A percentile compares a stretch with the other conserved stretches of the same genome.
Conservation (phyloP, 2,888 invertebrate species). For the Pogonocherus hispidulus region DNA sequence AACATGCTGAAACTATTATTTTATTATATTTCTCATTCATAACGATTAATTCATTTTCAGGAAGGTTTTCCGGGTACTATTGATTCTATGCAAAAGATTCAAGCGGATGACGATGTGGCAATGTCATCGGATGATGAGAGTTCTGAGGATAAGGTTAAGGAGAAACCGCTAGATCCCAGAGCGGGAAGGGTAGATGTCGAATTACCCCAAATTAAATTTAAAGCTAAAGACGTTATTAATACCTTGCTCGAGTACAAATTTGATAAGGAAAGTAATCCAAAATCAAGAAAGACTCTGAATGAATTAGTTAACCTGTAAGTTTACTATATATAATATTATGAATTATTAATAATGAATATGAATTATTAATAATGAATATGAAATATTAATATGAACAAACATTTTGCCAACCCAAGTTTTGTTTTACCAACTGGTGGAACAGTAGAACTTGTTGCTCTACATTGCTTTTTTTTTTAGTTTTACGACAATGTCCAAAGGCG, state of each 20-base stretch:
- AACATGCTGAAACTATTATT: conserved; percentile 16
- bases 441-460: no score
- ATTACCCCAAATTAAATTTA: conserved; percentile 78
- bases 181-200: conserved; percentile 85
- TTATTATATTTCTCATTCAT: not conserved
- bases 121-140: conserved; percentile 38
- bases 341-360: no score
- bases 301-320: conserved; percentile 71
- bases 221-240: conserved; percentile 72
- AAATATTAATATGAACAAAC: no score
- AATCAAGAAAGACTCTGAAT: conserved; percentile 73
- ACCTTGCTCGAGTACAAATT: conserved; percentile 71
- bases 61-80: conserved; percentile 82
- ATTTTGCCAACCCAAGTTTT: no score
- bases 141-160: conserved; percentile 58
- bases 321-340: not conserved
- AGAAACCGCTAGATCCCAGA: conserved; percentile 76
- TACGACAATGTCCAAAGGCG: conserved; percentile 72
- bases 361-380: not conserved
- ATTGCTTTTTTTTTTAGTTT: conserved; percentile 69
- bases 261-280: conserved; percentile 70
- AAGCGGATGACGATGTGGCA: conserved; percentile 61
- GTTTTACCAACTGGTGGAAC: no score
- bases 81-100: conserved; percentile 73
- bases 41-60: conserved; percentile 62